Conservation (phyloP, 2,888 invertebrate genomes). For the Halocaridina rubra region DNA sequence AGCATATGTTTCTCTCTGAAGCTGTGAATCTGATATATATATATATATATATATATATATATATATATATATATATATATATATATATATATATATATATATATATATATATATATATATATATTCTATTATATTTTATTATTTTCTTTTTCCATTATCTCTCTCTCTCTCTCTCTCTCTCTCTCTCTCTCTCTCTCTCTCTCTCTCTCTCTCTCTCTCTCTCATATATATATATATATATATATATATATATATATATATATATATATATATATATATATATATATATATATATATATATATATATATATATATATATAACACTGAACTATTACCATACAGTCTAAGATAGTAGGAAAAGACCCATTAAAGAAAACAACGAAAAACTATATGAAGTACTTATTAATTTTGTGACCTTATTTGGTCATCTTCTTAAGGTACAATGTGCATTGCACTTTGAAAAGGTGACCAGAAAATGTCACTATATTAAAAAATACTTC, state of each 20-base stretch:
- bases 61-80: not conserved
- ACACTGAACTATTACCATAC: too few species aligned
- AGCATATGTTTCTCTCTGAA: too few species aligned
- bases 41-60: not conserved
- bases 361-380: too few species aligned
- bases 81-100: not conserved
- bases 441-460: too few species aligned
- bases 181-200: not conserved
- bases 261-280: not conserved
- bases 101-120: not conserved
- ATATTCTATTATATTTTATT: too few species aligned
- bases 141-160: too few species aligned
- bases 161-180: not conserved
- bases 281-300: constrained; percentile 14
- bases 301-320: not conserved
- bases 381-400: too few species aligned
- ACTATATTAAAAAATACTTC: too few species aligned
- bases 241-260: not conserved
- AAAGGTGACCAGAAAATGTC: too few species aligned
- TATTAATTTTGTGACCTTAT: too few species aligned
- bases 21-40: not conserved
- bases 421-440: too few species aligned
- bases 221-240: not conserved
- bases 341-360: too few species aligned
- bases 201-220: not conserved